These are phyloP conservation scores for Drosophila kambysellisi DNA, from an alignment of 2,888 invertebrate genomes.

Conservation along the genomic window DNA sequence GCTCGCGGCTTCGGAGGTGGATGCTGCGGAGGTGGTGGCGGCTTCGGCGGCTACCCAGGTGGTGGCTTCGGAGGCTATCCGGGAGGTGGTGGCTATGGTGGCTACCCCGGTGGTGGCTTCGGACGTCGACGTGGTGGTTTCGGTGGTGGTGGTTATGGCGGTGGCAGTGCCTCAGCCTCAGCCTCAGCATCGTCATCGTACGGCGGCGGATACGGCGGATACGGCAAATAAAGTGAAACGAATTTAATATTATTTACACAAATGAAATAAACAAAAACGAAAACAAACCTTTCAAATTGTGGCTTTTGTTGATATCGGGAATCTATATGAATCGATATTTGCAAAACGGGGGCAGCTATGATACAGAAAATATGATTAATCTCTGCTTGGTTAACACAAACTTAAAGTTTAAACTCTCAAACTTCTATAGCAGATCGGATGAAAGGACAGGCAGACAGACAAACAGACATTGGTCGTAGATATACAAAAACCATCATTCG, in stretches of 20 bases:
- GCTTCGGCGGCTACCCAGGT: slow-evolving; percentile 36
- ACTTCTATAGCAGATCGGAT: neutral
- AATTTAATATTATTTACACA: slow-evolving; percentile 5
- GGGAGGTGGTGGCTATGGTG: slow-evolving; percentile 24
- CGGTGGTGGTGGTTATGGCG: neutral
- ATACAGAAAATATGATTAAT: neutral
- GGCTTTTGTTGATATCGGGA: neutral
- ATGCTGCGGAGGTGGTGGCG: slow-evolving; percentile 40
- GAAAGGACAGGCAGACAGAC: neutral
- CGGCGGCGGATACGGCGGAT: slow-evolving; percentile 10
- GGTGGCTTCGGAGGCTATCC: slow-evolving; percentile 34
- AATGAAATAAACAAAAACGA: slow-evolving; percentile 16
- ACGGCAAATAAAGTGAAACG: slow-evolving; percentile 35
- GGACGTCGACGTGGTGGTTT: neutral
- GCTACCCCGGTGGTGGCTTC: slow-evolving; percentile 5
- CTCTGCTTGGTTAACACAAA: neutral
- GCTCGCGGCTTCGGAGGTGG: slow-evolving; percentile 49
- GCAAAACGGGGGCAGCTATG: neutral
- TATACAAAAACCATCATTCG: neutral
- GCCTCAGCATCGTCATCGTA: slow-evolving; percentile 24
- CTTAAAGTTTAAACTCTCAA: neutral
- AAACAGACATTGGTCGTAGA: neutral
- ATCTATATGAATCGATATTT: neutral
- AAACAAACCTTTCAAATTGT: neutral
- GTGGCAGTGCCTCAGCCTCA: slow-evolving; percentile 34